Evolutionary conservation across 2,888 invertebrate species (phyloP).

Genomic region (Amiota minor): DNA sequence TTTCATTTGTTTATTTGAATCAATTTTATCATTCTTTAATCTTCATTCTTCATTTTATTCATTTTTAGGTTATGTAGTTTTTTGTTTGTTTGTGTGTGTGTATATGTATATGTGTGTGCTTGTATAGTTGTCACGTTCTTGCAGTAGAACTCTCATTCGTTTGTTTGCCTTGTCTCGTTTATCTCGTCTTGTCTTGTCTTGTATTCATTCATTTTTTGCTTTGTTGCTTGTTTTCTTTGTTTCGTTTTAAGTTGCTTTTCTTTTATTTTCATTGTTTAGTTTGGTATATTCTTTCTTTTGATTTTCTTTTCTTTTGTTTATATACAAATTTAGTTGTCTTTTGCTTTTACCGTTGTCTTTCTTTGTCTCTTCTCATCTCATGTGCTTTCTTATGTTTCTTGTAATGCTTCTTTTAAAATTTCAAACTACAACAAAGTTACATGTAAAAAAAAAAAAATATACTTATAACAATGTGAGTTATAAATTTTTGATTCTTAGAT

Average conservation of each 20-base stretch:
- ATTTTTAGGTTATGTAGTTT: background rate
- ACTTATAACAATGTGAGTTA: background rate
- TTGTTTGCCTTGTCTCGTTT: no score
- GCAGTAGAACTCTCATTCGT: no score
- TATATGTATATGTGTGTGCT: background rate
- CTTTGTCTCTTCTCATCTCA: no score
- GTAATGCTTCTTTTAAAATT: background rate
- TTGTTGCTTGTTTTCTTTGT: no score
- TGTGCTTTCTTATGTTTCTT: background rate
- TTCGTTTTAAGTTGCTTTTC: no score
- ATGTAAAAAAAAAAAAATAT: background rate
- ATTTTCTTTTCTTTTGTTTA: no score
- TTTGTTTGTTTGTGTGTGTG: background rate
- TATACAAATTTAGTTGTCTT: background rate
- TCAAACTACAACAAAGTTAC: conserved; percentile 15
- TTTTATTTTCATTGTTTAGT: no score
- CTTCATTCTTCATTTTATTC: background rate
- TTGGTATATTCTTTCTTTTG: no score
- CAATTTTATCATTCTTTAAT: no score
- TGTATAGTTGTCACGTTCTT: no score
- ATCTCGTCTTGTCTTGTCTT: no score
- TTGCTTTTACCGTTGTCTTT: background rate
- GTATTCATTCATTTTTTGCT: no score
- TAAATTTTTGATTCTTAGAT: background rate
- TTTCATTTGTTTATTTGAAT: background rate